Evolutionary conservation across 2,888 invertebrate species (phyloP), one percentile per base, ranked within the genome.

Genomic region (Saturnia pavonia): DNA sequence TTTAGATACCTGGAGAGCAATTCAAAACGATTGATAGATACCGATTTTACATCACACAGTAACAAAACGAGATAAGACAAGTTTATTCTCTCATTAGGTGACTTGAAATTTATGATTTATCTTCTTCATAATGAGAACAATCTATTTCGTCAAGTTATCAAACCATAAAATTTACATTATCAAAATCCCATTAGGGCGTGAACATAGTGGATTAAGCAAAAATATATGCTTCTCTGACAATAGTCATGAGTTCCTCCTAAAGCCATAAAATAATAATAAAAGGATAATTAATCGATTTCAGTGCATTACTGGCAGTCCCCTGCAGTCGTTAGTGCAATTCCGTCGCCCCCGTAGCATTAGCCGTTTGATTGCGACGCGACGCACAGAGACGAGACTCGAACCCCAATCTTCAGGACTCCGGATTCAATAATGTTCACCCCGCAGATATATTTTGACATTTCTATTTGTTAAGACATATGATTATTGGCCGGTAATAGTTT

Each of bases 251-350:
- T 51, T 70, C 51, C 42, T 45, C 40, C 67, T 63, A 77, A 77
- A 82, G 82, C 90, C 87, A 92, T 93, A 90, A 92, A 92, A 89
- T 90, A 90, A 92, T 92, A 93, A 92, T 92, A 92, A 91, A 92
- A 83, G 90, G 87, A 91, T 91, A 93, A 93, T 93, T 92, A 94
- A 92, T 91, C 87, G 91, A 92, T 91, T 88, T 86, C 86, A 86
- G 88, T 91, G 88, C 92, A 92, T 93, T 93, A 93, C 87, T 79
- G 83, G 76, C 77, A 78, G 78, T 82, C 88, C 88, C 88, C 79
- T 79, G 75, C 77, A 73, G 82, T 85, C 85, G 85, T 84, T 86
- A 85, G 86, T 86, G 86, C 83, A 82, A 84, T 83, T 83, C 79
- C 79, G 77, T 74, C 81, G 77, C 84, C 87, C 85, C 57, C 85